Evolutionary conservation across 2,888 invertebrate species (phyloP), one percentile per base, ranked within the genome.

Genomic region (Tolmerus cingulatus): DNA sequence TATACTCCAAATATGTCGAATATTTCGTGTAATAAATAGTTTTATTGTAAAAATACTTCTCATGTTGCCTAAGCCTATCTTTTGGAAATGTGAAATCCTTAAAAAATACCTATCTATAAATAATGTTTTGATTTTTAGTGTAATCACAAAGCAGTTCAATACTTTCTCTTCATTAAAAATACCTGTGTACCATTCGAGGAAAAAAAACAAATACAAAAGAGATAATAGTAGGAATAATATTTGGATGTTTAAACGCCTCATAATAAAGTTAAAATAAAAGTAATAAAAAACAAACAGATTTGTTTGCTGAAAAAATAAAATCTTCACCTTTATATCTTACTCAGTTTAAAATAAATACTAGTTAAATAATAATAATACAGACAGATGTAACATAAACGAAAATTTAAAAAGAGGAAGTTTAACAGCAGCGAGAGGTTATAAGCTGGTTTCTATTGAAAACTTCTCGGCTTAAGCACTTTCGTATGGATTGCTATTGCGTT

Each of bases 261-360:
- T 82, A 37, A 19, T 57, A 82, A 57, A 82, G 76, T 76, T 76
- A 76, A 19, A 66, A 27, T 66, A 66, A 66, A 66, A 66, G 19
- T 76, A n/a, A 37, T 34, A 46, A 46, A 81, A 81, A 34, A 81
- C 82, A 57, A 66, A 79, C 79, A 30, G n/a, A 27, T 51, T 8
- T 30, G n/a, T 37, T 57, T 81, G 81, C n/a, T 7, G 30, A 55
- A 82, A 82, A 27, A 66, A 66, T 82, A 82, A 82, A 82, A 27
- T 82, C 34, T 82, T 82, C 82, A 51, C 23, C 40, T 40, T 82
- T 34, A 30, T 43, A 43, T 87, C 74, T 81, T 82, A 81, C 27
- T 87, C 55, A 43, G 46, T 87, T 88, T 88, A 88, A 88, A 88
- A 87, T 88, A 88, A 88, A 88, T 87, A 88, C 79, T 88, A 81